phyloP scores from a whole-genome alignment of 2,888 invertebrate species.

The Ctena decussata region DNA sequence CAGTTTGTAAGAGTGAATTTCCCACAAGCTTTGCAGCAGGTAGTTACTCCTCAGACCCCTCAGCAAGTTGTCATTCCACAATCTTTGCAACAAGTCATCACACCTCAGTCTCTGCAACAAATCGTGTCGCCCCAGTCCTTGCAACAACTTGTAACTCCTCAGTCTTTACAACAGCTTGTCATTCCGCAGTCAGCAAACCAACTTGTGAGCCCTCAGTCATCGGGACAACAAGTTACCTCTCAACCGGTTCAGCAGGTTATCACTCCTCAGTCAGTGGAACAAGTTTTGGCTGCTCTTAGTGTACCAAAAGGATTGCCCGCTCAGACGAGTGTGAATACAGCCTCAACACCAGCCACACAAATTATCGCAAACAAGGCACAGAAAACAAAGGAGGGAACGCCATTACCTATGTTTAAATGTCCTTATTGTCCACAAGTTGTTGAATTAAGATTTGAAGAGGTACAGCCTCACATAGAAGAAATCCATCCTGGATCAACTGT shows the following conservation, averaged over 20 bases:
- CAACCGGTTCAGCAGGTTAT: neutral
- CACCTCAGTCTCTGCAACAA: neutral
- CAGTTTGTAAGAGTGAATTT: constrained; percentile 54
- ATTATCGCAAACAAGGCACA: neutral
- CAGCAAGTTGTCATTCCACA: neutral
- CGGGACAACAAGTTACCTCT: neutral
- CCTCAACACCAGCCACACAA: neutral
- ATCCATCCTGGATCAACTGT: constrained; percentile 71
- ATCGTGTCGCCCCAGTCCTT: neutral
- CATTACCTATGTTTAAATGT: constrained; percentile 63
- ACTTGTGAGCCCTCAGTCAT: neutral
- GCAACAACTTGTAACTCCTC: neutral
- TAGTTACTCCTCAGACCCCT: neutral
- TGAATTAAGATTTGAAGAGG: constrained; percentile 67
- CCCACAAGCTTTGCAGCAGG: neutral
- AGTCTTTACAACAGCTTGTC: neutral
- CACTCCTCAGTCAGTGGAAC: too few species aligned
- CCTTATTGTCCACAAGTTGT: constrained; percentile 70
- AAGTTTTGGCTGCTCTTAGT: too few species aligned
- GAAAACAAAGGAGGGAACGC: constrained; percentile 1
- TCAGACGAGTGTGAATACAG: neutral
- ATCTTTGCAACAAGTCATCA: neutral
- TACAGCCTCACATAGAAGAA: constrained; percentile 77
- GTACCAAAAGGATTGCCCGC: too few species aligned
- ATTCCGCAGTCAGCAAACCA: neutral